Evolutionary conservation across 1,140 invertebrate species (phyloP).

Genomic region (Brachionus asplanchnoidis): DNA sequence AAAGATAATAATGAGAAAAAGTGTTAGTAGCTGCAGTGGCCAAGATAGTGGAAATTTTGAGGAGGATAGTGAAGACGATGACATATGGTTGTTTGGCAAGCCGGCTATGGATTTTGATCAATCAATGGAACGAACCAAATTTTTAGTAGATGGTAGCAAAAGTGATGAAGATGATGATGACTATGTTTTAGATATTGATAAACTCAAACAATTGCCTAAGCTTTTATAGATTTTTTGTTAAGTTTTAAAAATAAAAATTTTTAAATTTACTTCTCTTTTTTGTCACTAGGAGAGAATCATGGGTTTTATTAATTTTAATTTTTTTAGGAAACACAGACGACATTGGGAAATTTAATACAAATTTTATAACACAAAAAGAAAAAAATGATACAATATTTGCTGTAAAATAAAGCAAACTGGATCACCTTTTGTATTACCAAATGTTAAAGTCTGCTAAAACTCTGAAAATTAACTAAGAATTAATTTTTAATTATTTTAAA

Average conservation of each 20-base stretch:
- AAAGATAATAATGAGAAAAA: not conserved
- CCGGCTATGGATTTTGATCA: not conserved
- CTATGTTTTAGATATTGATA: slow-evolving; percentile 14
- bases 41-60: slow-evolving; percentile 31
- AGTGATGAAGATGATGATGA: slow-evolving; percentile 3
- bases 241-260: not conserved
- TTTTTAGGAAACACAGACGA: too few relatives aligned
- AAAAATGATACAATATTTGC: too few relatives aligned
- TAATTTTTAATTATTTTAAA: too few relatives aligned
- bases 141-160: not conserved
- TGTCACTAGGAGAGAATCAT: too few relatives aligned
- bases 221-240: not conserved
- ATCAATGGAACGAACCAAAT: not conserved
- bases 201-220: not conserved
- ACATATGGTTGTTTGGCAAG: slow-evolving; percentile 16
- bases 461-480: too few relatives aligned
- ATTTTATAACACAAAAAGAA: too few relatives aligned
- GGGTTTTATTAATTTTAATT: too few relatives aligned
- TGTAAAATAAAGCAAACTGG: too few relatives aligned
- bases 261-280: too few relatives aligned
- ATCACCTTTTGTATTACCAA: too few relatives aligned
- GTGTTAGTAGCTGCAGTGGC: slow-evolving; percentile 16
- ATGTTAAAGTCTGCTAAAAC: too few relatives aligned
- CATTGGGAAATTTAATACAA: too few relatives aligned
- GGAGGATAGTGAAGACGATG: not conserved